phyloP scores from a whole-genome alignment of 2,797 vertebrate species.

The Rachycentron canadum region DNA sequence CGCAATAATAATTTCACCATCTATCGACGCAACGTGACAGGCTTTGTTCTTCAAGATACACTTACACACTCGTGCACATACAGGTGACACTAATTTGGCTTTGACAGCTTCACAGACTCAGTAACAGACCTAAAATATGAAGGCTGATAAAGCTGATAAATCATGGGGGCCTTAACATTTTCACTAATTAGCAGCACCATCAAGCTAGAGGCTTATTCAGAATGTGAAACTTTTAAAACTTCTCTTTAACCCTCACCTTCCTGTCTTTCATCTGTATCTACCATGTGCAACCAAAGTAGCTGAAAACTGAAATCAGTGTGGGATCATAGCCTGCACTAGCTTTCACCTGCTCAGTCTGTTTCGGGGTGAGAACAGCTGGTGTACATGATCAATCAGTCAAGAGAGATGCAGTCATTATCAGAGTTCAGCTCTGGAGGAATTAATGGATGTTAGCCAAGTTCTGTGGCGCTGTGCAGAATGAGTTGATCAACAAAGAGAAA shows the following conservation, averaged over 20 bases:
- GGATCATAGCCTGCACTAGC: neutral
- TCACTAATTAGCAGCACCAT: neutral
- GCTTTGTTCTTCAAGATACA: neutral
- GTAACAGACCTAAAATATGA: neutral
- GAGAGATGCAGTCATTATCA: constrained; percentile 12
- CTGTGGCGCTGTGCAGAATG: neutral
- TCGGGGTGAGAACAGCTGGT: constrained; percentile 35
- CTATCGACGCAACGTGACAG: constrained; percentile 2
- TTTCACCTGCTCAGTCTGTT: constrained; percentile 13
- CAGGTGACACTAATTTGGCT: neutral
- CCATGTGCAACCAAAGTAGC: neutral
- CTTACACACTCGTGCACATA: neutral
- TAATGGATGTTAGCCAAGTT: constrained; percentile 8
- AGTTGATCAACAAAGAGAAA: neutral
- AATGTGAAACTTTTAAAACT: constrained; percentile 9
- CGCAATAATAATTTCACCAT: constrained; percentile 8
- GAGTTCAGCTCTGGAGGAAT: constrained; percentile 16
- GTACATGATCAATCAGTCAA: constrained; percentile 16
- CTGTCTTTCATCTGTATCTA: neutral
- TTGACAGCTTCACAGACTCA: neutral
- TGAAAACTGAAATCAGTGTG: constrained; percentile 9
- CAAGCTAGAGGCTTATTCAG: neutral
- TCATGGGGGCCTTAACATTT: neutral
- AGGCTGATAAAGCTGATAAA: constrained; percentile 1
- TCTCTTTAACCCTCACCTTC: constrained; percentile 17